Base-by-base conservation (phyloP, 2,113 vertebrate species). In the Phyllopteryx taeniolatus region DNA sequence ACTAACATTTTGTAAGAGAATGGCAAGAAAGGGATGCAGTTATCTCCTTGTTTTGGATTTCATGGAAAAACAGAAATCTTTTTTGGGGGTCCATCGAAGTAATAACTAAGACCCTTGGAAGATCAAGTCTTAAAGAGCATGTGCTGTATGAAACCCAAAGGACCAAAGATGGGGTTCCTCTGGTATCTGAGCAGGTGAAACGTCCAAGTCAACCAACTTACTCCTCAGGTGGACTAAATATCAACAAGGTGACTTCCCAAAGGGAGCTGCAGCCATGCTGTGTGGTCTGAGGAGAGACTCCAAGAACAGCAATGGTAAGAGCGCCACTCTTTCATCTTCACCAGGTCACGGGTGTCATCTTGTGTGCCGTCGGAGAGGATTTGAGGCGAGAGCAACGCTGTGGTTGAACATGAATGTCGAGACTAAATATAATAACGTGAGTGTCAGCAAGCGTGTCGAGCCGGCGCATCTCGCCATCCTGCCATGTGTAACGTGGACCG, bases 211-310 rank as follows among this genome's bases (percentile, higher is more conserved):
- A 1, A 5, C 54, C 61, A 72, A 63, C 76, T 73, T 59, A 67
- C 17, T 53, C 67, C 70, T 73, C 74, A 73, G 75, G 81, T 78
- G 70, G 64, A 80, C 42, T 70, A 59, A 42, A 80, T 73, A 76
- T 66, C 71, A 68, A 74, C 74, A 77, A 73, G 81, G 85, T 77
- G 66, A 71, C 78, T 76, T 81, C 70, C 72, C n/a, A 43, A 61
- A 74, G 70, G 80, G 67, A 73, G 79, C 88, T 87, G 85, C 83
- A 85, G 83, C 78, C 86, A 93, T 93, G 92, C 87, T 93, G 83
- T 93, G 92, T 86, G 92, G 92, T 85, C 90, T 93, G 73, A 88
- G 90, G 86, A 91, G 84, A 85, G 92, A 93, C 83, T 73, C 79
- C 79, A 91, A 90, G 81, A 91, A 80, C 86, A 85, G 87, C 83